phyloP scores from a whole-genome alignment of 2,797 vertebrate genomes.

The Phoeniculus purpureus region DNA sequence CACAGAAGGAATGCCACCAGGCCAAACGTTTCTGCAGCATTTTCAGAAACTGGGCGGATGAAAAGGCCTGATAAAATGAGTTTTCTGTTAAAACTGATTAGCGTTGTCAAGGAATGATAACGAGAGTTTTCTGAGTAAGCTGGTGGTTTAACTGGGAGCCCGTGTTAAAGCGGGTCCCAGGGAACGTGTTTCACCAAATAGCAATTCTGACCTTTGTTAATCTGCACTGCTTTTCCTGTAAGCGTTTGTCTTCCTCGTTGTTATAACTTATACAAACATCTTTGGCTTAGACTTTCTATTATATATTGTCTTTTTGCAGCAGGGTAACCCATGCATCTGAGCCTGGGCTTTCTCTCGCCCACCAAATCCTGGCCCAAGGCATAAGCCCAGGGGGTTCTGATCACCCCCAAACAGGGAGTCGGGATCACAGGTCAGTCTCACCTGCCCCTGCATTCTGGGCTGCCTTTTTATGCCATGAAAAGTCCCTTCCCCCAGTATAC shows the following conservation, averaged over 20 bases:
- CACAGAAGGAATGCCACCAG: neutral
- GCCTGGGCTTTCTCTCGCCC: constrained; percentile 83
- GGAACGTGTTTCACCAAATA: constrained; percentile 8
- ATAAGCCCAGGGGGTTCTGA: constrained; percentile 81
- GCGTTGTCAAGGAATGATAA: neutral
- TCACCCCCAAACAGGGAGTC: constrained; percentile 81
- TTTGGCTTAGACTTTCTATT: constrained; percentile 81
- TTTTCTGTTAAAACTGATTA: neutral
- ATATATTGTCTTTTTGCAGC: constrained; percentile 86
- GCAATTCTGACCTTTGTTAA: constrained; percentile 44
- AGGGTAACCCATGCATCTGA: constrained; percentile 83
- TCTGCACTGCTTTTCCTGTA: constrained; percentile 68
- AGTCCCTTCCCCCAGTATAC: constrained; percentile 69
- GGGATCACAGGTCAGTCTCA: constrained; percentile 83
- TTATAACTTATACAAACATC: constrained; percentile 60
- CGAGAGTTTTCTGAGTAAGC: neutral
- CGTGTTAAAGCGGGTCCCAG: constrained; percentile 52
- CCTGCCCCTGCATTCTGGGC: constrained; percentile 76
- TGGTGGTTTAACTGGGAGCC: constrained; percentile 9
- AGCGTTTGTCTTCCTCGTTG: constrained; percentile 75
- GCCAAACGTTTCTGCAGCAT: neutral
- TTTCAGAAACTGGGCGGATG: neutral
- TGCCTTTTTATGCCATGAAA: constrained; percentile 63
- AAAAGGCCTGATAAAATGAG: neutral
- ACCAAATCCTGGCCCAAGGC: constrained; percentile 80